Evolutionary conservation across 1,140 invertebrate genomes (phyloP).

Genomic region (Luehdorfia chinensis): DNA sequence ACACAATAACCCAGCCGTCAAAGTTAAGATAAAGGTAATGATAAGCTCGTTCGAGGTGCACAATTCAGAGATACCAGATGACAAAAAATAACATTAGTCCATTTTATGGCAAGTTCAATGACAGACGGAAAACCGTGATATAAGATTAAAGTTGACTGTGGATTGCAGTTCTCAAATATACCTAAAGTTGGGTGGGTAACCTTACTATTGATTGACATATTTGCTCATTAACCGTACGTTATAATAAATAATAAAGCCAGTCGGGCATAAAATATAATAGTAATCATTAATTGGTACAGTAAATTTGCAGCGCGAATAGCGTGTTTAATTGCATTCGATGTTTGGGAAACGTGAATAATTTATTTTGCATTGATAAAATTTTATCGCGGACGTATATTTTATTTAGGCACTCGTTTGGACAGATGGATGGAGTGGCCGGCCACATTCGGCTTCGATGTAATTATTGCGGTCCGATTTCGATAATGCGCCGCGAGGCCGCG

Average conservation of each 20-base stretch:
- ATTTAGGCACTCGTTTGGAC: slow-evolving; percentile 55
- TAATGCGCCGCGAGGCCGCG: slow-evolving; percentile 63
- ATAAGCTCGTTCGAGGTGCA: too few species aligned
- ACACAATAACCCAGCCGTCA: too few species aligned
- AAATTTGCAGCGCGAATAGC: slow-evolving; percentile 31
- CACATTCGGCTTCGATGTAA: slow-evolving; percentile 67
- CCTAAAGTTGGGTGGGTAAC: too few species aligned
- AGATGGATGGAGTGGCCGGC: slow-evolving; percentile 55
- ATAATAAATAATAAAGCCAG: slow-evolving; percentile 15
- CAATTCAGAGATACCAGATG: too few species aligned
- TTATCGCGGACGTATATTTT: slow-evolving; percentile 58
- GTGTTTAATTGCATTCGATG: slow-evolving; percentile 39
- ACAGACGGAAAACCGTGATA: too few species aligned
- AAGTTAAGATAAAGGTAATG: too few species aligned
- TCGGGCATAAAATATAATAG: slow-evolving; percentile 21
- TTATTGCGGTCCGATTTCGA: slow-evolving; percentile 73
- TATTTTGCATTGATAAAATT: slow-evolving; percentile 56
- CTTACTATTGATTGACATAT: too few species aligned
- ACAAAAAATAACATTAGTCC: too few species aligned
- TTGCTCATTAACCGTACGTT: too few species aligned
- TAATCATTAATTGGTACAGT: slow-evolving; percentile 29
- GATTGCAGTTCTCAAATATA: too few species aligned
- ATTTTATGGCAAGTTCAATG: too few species aligned
- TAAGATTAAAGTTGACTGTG: too few species aligned
- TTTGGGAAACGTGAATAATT: slow-evolving; percentile 39